A percentile compares a stretch with the other conserved stretches of the same genome.
phyloP scores from a whole-genome alignment of 2,797 vertebrate species.

The Moxostoma hubbsi region DNA sequence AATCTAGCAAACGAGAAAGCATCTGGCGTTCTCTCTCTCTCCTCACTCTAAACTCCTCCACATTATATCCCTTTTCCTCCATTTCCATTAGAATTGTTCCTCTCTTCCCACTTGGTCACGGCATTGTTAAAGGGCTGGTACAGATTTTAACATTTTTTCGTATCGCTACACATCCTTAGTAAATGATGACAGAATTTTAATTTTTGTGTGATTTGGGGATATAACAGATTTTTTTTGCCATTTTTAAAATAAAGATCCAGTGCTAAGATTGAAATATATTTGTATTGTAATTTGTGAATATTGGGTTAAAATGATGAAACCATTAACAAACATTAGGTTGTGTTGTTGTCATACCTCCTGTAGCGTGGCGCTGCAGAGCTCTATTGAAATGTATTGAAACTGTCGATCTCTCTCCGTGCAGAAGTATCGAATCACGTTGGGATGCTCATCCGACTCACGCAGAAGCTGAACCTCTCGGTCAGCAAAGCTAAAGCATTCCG shows the following conservation, averaged over 20 bases:
- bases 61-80: too few relatives aligned
- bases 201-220: too few relatives aligned
- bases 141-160: too few relatives aligned
- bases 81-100: too few relatives aligned
- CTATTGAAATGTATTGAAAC: slow-evolving; percentile 98
- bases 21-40: too few relatives aligned
- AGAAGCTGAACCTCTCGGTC: slow-evolving; percentile 94
- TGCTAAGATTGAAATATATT: not conserved
- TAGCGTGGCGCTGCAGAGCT: slow-evolving; percentile 90
- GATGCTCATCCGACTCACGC: slow-evolving; percentile 94
- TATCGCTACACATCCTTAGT: too few relatives aligned
- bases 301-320: not conserved
- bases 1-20: too few relatives aligned
- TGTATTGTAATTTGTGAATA: not conserved
- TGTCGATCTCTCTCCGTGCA: slow-evolving; percentile 95
- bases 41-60: too few relatives aligned
- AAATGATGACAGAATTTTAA: too few relatives aligned
- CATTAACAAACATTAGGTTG: not conserved
- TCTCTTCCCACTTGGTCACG: too few relatives aligned
- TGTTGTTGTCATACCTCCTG: slow-evolving; percentile 83
- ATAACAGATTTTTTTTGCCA: too few relatives aligned
- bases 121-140: too few relatives aligned
- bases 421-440: slow-evolving; percentile 97
- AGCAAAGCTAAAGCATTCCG: slow-evolving; percentile 97
- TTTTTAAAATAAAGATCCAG: not conserved